phyloP scores from a whole-genome alignment of 2,113 vertebrate species.

The Poecile atricapillus region DNA sequence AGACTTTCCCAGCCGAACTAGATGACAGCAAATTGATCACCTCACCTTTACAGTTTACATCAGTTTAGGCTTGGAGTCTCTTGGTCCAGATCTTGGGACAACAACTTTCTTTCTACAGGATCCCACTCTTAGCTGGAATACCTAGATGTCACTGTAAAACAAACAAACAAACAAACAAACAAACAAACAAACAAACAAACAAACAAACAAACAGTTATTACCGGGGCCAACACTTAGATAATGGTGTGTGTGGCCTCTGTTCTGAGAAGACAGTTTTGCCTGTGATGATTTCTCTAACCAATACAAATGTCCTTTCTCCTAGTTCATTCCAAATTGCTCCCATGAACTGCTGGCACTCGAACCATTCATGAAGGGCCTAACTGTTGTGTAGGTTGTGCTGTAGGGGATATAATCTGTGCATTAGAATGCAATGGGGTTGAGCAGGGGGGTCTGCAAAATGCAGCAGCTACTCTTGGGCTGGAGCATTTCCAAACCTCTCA shows the following conservation, averaged over 20 bases:
- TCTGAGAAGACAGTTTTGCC: background rate
- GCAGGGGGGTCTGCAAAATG: background rate
- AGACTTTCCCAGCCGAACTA: background rate
- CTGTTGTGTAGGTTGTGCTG: background rate
- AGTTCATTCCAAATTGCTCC: background rate
- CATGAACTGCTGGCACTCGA: slow-evolving; percentile 20
- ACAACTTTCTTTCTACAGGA: background rate
- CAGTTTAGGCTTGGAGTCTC: background rate
- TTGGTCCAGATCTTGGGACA: background rate
- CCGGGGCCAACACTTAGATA: background rate
- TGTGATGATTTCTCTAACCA: background rate
- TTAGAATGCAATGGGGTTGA: background rate
- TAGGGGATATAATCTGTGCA: background rate
- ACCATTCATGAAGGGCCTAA: background rate
- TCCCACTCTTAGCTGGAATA: background rate
- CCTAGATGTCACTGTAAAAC: background rate
- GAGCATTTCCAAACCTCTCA: background rate
- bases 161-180: background rate
- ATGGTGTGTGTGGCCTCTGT: background rate
- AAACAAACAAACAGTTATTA: background rate
- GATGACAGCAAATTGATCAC: background rate
- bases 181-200: too few relatives aligned
- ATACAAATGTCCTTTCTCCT: background rate
- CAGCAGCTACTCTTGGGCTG: background rate
- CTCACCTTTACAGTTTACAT: background rate